Evolutionary conservation across 2,113 vertebrate species (phyloP).

Genomic region (Petaurus breviceps): DNA sequence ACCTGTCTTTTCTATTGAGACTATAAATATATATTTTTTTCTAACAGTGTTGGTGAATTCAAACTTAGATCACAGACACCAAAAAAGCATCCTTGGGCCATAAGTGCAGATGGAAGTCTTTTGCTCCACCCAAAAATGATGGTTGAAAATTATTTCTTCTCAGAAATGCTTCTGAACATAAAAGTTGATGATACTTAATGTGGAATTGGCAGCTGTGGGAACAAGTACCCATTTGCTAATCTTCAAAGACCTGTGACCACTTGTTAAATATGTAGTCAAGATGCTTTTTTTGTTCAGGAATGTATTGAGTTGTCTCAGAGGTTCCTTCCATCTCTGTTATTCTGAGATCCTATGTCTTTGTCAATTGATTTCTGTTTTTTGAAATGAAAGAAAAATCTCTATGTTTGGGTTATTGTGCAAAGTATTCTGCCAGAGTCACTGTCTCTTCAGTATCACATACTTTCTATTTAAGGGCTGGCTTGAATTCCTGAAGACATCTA

Average conservation of each 20-base stretch:
- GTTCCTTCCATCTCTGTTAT: background rate
- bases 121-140: background rate
- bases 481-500: constrained; percentile 28
- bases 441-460: background rate
- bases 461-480: background rate
- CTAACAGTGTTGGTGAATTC: too few relatives aligned
- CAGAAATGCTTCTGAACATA: background rate
- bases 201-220: background rate
- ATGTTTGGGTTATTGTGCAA: background rate
- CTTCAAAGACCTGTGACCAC: background rate
- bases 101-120: background rate
- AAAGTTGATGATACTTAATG: background rate
- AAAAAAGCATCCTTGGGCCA: background rate
- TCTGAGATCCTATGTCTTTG: background rate
- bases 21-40: too few relatives aligned
- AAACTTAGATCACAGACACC: too few relatives aligned
- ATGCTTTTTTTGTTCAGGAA: background rate
- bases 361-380: background rate
- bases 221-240: background rate
- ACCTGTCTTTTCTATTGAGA: too few relatives aligned
- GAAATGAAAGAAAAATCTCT: constrained; percentile 46
- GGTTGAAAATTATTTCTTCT: background rate
- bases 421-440: background rate
- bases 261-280: background rate
- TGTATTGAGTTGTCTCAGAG: background rate